These are phyloP conservation scores for Aldabrachelys gigantea DNA, from an alignment of 2,113 vertebrate species.

Conservation along the genomic window DNA sequence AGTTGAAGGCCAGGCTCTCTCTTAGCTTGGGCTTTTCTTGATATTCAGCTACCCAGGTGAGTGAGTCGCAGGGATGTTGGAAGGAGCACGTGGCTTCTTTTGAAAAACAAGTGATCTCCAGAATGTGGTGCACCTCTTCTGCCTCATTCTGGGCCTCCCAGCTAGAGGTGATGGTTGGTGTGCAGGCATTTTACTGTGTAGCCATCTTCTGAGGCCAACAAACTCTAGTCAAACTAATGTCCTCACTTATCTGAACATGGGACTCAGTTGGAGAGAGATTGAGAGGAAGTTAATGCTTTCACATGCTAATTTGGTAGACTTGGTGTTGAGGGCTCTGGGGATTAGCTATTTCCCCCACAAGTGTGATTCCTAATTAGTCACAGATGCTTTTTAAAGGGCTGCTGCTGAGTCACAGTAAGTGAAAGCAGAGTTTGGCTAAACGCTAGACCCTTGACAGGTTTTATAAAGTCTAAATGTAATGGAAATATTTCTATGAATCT, in stretches of 20 bases:
- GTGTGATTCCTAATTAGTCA: not conserved
- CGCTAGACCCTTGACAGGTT: not conserved
- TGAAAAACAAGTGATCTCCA: not conserved
- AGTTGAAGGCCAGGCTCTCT: accelerated
- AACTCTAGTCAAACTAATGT: not conserved
- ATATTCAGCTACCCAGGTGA: accelerated
- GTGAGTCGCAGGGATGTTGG: not conserved
- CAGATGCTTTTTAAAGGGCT: not conserved
- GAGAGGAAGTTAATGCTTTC: not conserved
- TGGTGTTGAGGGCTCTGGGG: not conserved
- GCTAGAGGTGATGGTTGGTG: not conserved
- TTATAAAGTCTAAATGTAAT: not conserved
- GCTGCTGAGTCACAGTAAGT: not conserved
- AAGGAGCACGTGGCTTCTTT: not conserved
- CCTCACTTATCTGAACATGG: not conserved
- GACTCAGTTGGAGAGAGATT: not conserved
- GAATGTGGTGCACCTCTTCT: not conserved
- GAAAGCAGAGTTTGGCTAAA: not conserved
- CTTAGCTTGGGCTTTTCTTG: not conserved
- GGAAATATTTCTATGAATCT: not conserved
- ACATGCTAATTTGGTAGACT: not conserved
- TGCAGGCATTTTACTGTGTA: not conserved
- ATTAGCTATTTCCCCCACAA: not conserved
- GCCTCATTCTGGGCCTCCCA: accelerated
- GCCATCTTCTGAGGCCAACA: not conserved